A percentile compares a stretch with the other conserved stretches of the same genome.
These are phyloP conservation scores for Urocyon cinereoargenteus DNA, from an alignment of 2,797 vertebrate species.

Conservation along the genomic window DNA sequence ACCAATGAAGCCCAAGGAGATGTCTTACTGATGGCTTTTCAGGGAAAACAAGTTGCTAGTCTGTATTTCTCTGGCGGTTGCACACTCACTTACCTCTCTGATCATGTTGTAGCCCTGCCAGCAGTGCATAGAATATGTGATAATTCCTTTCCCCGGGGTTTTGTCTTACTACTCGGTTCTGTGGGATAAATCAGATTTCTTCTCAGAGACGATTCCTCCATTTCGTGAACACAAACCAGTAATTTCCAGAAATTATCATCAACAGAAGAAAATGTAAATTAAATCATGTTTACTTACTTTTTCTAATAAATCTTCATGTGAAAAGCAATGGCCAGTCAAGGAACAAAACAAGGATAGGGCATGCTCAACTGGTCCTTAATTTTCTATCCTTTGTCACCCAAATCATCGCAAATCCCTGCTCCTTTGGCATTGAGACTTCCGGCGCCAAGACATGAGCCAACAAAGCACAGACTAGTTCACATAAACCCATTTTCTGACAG, in stretches of 20 bases:
- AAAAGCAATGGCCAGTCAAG: slow-evolving; percentile 90
- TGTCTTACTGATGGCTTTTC: neutral
- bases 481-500: neutral
- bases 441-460: neutral
- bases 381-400: neutral
- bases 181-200: slow-evolving; percentile 78
- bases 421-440: neutral
- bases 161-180: slow-evolving; percentile 98
- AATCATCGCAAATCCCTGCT: neutral
- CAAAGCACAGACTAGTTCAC: neutral
- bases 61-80: rapidly evolving
- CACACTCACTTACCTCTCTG: slow-evolving; percentile 91
- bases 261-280: slow-evolving; percentile 49
- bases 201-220: slow-evolving; percentile 48
- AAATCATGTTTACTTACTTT: slow-evolving; percentile 90
- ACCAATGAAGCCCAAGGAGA: slow-evolving; percentile 9
- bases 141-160: slow-evolving; percentile 98
- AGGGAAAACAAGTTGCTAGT: rapidly evolving
- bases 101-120: slow-evolving; percentile 93
- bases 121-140: slow-evolving; percentile 98
- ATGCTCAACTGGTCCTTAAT: neutral
- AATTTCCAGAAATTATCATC: slow-evolving; percentile 35
- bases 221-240: neutral
- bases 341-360: slow-evolving; percentile 76
- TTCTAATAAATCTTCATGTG: slow-evolving; percentile 95